Percentiles rank a stretch among this genome's conserved stretches.
Evolutionary conservation across 1,140 invertebrate species (phyloP).

Genomic region (Cherax quadricarinatus): DNA sequence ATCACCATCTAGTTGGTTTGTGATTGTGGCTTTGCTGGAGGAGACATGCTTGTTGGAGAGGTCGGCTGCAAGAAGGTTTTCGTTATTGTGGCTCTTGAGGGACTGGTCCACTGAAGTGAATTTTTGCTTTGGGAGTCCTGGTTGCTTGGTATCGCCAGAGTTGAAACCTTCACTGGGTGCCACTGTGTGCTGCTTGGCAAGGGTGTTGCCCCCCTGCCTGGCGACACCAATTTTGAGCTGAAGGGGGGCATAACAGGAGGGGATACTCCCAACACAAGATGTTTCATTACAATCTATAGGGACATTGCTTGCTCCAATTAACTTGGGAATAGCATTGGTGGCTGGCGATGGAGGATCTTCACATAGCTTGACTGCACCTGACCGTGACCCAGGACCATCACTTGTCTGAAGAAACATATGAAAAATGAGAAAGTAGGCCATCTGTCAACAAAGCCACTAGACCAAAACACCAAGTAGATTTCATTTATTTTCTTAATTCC

Average conservation of each 20-base stretch:
- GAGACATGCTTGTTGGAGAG: conserved; percentile 8
- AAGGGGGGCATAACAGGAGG: conserved; percentile 62
- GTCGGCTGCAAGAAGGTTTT: not conserved
- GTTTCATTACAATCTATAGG: not conserved
- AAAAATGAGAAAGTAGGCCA: not conserved
- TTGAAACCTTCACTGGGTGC: conserved; percentile 63
- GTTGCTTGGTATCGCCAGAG: conserved; percentile 51
- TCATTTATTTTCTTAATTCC: not conserved
- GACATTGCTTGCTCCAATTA: not conserved
- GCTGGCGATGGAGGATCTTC: conserved; percentile 19
- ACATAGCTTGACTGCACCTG: conserved; percentile 17
- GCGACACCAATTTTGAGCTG: conserved; percentile 61
- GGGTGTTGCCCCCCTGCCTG: conserved; percentile 57
- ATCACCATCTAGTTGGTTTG: conserved; percentile 26
- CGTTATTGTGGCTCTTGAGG: conserved; percentile 5
- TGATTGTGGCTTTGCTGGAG: conserved; percentile 32
- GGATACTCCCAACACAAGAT: conserved; percentile 37
- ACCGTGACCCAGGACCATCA: conserved; percentile 4
- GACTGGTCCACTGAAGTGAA: conserved; percentile 40
- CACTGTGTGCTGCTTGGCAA: conserved; percentile 33
- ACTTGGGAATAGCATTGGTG: conserved; percentile 36
- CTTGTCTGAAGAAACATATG: conserved; percentile 9
- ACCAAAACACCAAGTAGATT: not conserved
- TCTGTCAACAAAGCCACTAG: not conserved
- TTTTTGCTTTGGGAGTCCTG: conserved; percentile 17